Evolutionary conservation across 2,888 invertebrate genomes (phyloP).

Genomic region (Junonia oenone): DNA sequence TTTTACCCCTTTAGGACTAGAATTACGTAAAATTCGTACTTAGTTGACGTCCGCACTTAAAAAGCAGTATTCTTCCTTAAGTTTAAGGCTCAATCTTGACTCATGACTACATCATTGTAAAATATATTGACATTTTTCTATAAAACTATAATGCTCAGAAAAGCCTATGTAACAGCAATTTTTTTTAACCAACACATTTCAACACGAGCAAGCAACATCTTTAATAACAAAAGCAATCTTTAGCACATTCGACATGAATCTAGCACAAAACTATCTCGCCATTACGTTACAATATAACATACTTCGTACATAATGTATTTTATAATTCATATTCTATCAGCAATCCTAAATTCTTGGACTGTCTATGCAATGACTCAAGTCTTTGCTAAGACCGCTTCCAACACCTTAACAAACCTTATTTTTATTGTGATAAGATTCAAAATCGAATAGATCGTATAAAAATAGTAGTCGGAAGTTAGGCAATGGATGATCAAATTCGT

Average conservation of each 20-base stretch:
- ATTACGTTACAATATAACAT: background rate
- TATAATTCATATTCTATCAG: slow-evolving; percentile 31
- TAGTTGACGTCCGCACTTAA: too few relatives aligned
- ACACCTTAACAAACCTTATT: slow-evolving; percentile 11
- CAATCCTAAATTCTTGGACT: slow-evolving; percentile 33
- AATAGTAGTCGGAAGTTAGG: slow-evolving; percentile 23
- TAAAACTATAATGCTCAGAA: too few relatives aligned
- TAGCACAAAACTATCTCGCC: background rate
- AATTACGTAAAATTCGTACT: too few relatives aligned
- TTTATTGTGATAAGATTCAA: slow-evolving; percentile 1
- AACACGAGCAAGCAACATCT: too few relatives aligned
- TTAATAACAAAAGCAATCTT: background rate
- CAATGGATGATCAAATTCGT: slow-evolving; percentile 13
- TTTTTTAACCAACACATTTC: too few relatives aligned
- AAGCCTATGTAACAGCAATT: too few relatives aligned
- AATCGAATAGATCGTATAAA: slow-evolving; percentile 10
- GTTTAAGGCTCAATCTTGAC: too few relatives aligned
- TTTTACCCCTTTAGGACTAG: too few relatives aligned
- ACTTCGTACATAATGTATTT: slow-evolving; percentile 7
- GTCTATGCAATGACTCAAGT: slow-evolving; percentile 29
- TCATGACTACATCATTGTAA: too few relatives aligned
- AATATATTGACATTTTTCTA: too few relatives aligned
- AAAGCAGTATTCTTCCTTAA: too few relatives aligned
- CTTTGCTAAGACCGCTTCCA: background rate
- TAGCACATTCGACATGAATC: background rate